phyloP scores from a whole-genome alignment of 2,888 invertebrate species.

The Tachystola acroxantha region DNA sequence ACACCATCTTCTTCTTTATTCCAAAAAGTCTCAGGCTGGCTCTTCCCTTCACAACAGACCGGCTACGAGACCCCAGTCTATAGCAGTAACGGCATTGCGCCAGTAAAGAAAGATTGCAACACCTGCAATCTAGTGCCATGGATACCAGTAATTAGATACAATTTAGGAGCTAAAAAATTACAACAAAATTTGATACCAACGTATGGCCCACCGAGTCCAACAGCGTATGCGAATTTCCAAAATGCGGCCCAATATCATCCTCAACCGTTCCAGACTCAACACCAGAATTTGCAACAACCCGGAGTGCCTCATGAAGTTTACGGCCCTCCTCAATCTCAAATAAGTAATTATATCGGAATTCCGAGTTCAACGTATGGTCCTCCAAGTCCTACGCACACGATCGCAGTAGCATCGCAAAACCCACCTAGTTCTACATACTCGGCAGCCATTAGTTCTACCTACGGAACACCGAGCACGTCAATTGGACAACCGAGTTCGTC shows the following conservation, averaged over 20 bases:
- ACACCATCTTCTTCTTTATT: conserved; percentile 74
- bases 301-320: conserved; percentile 45
- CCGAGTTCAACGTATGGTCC: conserved; percentile 50
- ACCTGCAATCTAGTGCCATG: conserved; percentile 89
- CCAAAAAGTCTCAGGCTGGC: conserved; percentile 79
- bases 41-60: conserved; percentile 74
- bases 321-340: conserved; percentile 41
- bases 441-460: conserved; percentile 36
- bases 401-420: conserved; percentile 42
- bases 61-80: conserved; percentile 34
- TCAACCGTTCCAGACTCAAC: conserved; percentile 37
- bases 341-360: conserved; percentile 24
- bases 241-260: conserved; percentile 39
- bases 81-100: conserved; percentile 37
- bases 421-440: conserved; percentile 50
- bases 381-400: conserved; percentile 44
- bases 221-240: conserved; percentile 39
- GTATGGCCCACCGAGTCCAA: conserved; percentile 63
- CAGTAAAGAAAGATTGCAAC: conserved; percentile 81
- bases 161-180: conserved; percentile 52
- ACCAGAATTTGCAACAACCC: conserved; percentile 32
- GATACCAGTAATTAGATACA: conserved; percentile 83
- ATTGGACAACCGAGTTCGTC: conserved; percentile 21
- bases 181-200: conserved; percentile 48
- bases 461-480: conserved; percentile 14